These are phyloP conservation scores for Alethe diademata DNA, from an alignment of 2,113 vertebrate species.

Conservation along the genomic window DNA sequence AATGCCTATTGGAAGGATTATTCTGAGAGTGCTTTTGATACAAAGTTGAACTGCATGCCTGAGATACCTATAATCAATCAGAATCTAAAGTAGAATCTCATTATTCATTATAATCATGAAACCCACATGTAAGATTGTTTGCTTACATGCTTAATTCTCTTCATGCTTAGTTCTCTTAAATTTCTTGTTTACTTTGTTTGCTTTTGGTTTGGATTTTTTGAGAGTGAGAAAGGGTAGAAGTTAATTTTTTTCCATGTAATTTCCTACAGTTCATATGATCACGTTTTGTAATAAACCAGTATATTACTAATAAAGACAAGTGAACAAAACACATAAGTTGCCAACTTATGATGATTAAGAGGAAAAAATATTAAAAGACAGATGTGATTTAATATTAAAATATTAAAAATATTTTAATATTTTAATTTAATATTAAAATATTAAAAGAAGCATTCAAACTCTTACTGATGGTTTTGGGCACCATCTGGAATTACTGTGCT, in stretches of 20 bases:
- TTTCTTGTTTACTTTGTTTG: background rate
- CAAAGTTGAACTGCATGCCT: background rate
- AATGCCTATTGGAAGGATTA: background rate
- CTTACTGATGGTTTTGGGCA: background rate
- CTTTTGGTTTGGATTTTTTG: background rate
- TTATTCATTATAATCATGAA: background rate
- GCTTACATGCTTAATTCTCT: background rate
- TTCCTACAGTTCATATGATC: background rate
- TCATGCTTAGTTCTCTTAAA: background rate
- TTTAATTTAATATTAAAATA: too few relatives aligned
- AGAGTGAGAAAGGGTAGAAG: background rate
- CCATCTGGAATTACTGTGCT: background rate
- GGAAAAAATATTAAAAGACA: background rate
- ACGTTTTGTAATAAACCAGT: background rate
- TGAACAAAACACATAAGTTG: background rate
- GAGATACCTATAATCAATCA: background rate
- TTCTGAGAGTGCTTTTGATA: background rate
- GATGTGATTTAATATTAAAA: too few relatives aligned
- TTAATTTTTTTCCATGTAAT: background rate
- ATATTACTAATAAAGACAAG: background rate
- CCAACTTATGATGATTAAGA: background rate
- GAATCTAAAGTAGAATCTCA: background rate
- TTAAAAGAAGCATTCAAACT: background rate
- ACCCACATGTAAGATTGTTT: background rate
- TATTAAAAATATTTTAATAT: too few relatives aligned